These are phyloP conservation scores for Ormyrus rosae DNA, from an alignment of 2,888 invertebrate genomes.

Conservation along the genomic window DNA sequence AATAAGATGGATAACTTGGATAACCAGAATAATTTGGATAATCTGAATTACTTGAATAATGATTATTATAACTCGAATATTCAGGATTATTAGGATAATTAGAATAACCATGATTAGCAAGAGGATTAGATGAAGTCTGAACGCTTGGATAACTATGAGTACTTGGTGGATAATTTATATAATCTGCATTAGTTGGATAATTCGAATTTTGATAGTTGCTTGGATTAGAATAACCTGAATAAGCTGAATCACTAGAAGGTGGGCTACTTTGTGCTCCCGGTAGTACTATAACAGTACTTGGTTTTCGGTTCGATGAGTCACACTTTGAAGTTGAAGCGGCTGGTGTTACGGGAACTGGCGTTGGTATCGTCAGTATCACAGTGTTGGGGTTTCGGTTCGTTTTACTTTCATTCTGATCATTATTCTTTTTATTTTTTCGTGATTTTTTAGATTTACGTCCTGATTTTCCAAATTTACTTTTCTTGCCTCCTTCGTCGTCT, in stretches of 20 bases:
- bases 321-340: background rate
- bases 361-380: constrained; percentile 18
- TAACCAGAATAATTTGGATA: constrained; percentile 4
- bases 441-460: constrained; percentile 25
- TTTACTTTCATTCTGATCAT: constrained; percentile 7
- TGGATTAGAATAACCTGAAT: no score
- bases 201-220: no score
- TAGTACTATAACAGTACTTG: no score
- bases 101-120: background rate
- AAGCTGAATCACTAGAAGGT: no score
- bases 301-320: background rate
- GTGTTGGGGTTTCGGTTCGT: constrained; percentile 17
- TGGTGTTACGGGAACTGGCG: background rate
- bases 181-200: no score
- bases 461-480: constrained; percentile 27
- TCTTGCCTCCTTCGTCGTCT: constrained; percentile 41
- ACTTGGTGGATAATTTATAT: no score
- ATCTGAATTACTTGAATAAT: background rate
- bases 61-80: no score
- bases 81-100: background rate
- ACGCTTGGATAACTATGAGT: no score
- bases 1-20: constrained; percentile 7
- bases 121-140: no score
- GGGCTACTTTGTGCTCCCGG: no score
- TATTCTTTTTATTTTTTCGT: background rate